Evolutionary conservation across 2,113 vertebrate species (phyloP).

Genomic region (Atherinomorus stipes): DNA sequence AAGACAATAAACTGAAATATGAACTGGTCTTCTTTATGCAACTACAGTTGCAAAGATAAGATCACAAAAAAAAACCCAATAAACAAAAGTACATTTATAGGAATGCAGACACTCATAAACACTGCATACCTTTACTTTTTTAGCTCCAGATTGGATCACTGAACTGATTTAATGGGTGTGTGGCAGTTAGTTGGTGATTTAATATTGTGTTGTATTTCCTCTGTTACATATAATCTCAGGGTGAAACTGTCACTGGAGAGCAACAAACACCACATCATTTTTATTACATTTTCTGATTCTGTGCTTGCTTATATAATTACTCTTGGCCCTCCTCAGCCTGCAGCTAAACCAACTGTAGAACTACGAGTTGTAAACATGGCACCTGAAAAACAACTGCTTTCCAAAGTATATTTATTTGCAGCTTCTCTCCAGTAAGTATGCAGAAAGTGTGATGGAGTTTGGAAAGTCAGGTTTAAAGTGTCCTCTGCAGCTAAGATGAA

Average conservation of each 20-base stretch:
- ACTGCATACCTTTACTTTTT: background rate
- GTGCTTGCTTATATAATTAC: constrained; percentile 26
- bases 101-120: background rate
- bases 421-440: constrained; percentile 3
- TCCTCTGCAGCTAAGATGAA: background rate
- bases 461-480: background rate
- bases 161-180: background rate
- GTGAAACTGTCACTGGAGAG: constrained; percentile 44
- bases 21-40: background rate
- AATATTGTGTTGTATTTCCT: background rate
- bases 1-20: too few species aligned
- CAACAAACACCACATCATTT: constrained; percentile 44
- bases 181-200: background rate
- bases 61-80: background rate
- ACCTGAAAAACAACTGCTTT: constrained; percentile 36
- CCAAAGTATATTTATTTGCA: constrained; percentile 28
- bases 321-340: background rate
- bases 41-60: background rate
- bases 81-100: background rate
- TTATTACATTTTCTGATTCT: constrained; percentile 36
- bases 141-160: background rate
- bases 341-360: constrained; percentile 30
- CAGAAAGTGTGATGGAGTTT: constrained; percentile 5
- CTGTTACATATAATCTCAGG: background rate
- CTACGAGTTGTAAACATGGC: constrained; percentile 20